These are phyloP conservation scores for Diaperis boleti DNA, from an alignment of 2,888 invertebrate species.

Conservation along the genomic window DNA sequence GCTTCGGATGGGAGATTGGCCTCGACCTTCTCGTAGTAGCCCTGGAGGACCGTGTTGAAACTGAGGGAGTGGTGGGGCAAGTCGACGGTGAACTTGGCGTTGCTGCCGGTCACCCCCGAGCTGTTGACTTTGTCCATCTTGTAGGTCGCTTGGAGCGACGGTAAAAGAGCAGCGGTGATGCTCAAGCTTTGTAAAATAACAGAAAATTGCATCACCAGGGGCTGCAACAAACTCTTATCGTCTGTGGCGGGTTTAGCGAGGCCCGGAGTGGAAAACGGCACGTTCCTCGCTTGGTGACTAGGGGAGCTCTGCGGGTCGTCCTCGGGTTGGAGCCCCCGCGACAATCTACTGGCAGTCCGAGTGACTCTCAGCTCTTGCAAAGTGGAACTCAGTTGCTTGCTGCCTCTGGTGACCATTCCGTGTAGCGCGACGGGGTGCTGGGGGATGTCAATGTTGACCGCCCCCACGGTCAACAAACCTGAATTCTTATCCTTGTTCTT, in stretches of 20 bases:
- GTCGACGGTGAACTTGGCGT: constrained; percentile 94
- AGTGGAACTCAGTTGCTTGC: constrained; percentile 92
- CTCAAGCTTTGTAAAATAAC: constrained; percentile 88
- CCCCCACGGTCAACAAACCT: constrained; percentile 86
- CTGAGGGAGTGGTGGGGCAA: constrained; percentile 92
- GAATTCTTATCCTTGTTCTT: constrained; percentile 84
- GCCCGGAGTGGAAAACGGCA: constrained; percentile 54
- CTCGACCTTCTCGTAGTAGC: constrained; percentile 70
- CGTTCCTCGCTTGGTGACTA: constrained; percentile 55
- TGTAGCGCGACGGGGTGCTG: constrained; percentile 98
- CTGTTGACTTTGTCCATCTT: constrained; percentile 96
- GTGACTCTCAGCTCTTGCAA: constrained; percentile 90
- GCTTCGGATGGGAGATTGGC: constrained; percentile 92
- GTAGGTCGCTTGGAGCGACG: constrained; percentile 97
- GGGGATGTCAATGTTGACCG: constrained; percentile 93
- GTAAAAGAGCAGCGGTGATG: constrained; percentile 93
- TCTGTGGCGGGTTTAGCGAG: constrained; percentile 51
- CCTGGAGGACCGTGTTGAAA: constrained; percentile 87
- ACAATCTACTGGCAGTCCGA: constrained; percentile 81
- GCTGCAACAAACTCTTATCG: constrained; percentile 78
- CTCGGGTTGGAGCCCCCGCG: constrained; percentile 67
- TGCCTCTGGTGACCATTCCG: constrained; percentile 97
- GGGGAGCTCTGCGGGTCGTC: constrained; percentile 61
- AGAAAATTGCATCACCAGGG: constrained; percentile 89
- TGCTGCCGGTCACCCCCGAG: constrained; percentile 89